Evolutionary conservation across 2,113 vertebrate species (phyloP).

Genomic region (Apaloderma vittatum): DNA sequence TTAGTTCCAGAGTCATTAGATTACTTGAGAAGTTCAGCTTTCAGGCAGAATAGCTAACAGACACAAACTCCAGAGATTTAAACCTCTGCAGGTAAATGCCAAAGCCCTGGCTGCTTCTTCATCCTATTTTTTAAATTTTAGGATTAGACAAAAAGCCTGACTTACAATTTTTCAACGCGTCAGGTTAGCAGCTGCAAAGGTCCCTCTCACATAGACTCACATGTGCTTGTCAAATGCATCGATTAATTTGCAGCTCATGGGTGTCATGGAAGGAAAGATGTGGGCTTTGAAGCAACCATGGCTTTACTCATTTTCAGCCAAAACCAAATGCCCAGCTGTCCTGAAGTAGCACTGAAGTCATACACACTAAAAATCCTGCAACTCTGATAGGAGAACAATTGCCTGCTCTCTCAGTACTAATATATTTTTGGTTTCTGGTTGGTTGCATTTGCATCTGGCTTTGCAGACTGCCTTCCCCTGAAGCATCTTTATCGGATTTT

Average conservation of each 20-base stretch:
- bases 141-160: not conserved
- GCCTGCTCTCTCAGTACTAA: slow-evolving; percentile 40
- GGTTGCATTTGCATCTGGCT: slow-evolving; percentile 70
- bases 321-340: not conserved
- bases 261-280: not conserved
- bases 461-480: slow-evolving; percentile 43
- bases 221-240: not conserved
- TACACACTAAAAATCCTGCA: not conserved
- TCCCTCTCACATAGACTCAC: not conserved
- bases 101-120: not conserved
- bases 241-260: not conserved
- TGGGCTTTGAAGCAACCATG: not conserved
- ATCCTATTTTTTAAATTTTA: not conserved
- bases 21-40: not conserved
- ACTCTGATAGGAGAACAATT: slow-evolving; percentile 34
- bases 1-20: not conserved
- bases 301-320: not conserved
- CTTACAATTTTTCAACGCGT: not conserved
- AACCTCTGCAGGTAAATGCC: not conserved
- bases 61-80: not conserved
- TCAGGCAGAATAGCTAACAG: not conserved
- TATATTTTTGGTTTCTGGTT: slow-evolving; percentile 63
- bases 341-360: slow-evolving; percentile 2
- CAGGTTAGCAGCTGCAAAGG: not conserved
- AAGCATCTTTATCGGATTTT: slow-evolving; percentile 36